Base-by-base conservation (phyloP, 2,113 vertebrate species). In the Cervus canadensis region DNA sequence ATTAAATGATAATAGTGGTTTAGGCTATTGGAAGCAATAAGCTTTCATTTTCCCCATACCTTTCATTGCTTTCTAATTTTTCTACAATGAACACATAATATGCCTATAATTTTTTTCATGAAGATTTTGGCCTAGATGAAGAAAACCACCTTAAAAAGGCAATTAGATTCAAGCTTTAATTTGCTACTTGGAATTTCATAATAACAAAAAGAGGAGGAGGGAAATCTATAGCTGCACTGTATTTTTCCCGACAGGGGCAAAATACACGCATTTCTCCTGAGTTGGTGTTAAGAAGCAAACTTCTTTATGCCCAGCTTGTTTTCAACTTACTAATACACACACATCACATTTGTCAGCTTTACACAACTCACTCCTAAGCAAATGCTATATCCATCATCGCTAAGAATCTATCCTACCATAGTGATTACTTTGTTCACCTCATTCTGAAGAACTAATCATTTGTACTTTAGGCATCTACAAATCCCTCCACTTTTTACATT, bases 341-440 rank as follows among this genome's bases (percentile, higher is more conserved):
- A 52, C 45, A 54, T 64, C 88, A 94, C 19, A 14, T 87, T 30
- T 86, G 82, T 92, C 96, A 97, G 85, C 43, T 97, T 83, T 91
- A 86, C 33, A 82, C 33, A 95, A 76, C 48, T 94, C 48, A 91
- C 62, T 93, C 64, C 88, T 89, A 91, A 82, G 81, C 95, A 97
- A 82, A 97, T 56, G 76, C 43, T 91, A 82, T 36, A 88, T 81
- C 88, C 96, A 94, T 95, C 95, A 95, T n/a, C 89, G 60, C 88
- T 91, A 98, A 97, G 87, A 93, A 36, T 88, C 74, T 56, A 78
- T 36, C 43, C 52, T 2, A 19, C 97, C 81, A 94, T 54, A 87
- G 5, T 89, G 78, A 97, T 87, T 85, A 87, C 91, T 97, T 91
- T 95, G 88, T 60, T 94, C 89, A 89, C 94, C 91, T 95, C 54